phyloP scores from a whole-genome alignment of 2,797 vertebrate species.

The Spheniscus humboldti region DNA sequence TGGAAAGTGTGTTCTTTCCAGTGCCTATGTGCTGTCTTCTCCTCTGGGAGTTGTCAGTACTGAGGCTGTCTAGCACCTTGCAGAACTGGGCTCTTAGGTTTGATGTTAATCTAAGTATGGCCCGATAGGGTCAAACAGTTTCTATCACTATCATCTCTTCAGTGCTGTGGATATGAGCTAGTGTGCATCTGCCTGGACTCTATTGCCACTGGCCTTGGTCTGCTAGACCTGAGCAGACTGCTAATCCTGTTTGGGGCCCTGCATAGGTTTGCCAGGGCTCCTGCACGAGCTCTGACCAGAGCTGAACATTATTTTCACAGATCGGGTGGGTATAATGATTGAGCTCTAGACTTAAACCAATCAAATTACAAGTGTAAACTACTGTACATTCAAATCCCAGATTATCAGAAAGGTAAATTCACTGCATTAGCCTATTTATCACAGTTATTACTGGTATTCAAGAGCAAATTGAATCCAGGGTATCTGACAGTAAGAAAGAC shows the following conservation, averaged over 20 bases:
- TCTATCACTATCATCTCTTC: background rate
- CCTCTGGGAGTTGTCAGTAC: accelerated
- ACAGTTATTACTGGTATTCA: background rate
- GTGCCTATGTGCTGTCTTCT: background rate
- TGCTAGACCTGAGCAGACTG: background rate
- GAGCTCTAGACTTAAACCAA: background rate
- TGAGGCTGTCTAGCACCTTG: background rate
- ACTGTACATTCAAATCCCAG: background rate
- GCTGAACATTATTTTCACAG: background rate
- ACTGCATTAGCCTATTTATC: background rate
- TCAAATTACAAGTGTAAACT: background rate
- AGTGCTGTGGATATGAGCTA: background rate
- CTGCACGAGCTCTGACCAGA: background rate
- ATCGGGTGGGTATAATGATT: background rate
- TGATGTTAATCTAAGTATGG: background rate
- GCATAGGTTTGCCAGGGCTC: background rate
- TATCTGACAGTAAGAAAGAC: background rate
- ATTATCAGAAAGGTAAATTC: background rate
- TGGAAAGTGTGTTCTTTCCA: background rate
- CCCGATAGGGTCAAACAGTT: accelerated
- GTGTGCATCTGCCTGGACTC: background rate
- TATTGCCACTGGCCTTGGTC: background rate
- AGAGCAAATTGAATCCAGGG: background rate
- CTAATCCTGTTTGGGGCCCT: background rate
- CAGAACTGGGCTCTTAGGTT: background rate